These are phyloP conservation scores for Centropyge bicolor DNA, from an alignment of 2,797 vertebrate species.

Conservation along the genomic window DNA sequence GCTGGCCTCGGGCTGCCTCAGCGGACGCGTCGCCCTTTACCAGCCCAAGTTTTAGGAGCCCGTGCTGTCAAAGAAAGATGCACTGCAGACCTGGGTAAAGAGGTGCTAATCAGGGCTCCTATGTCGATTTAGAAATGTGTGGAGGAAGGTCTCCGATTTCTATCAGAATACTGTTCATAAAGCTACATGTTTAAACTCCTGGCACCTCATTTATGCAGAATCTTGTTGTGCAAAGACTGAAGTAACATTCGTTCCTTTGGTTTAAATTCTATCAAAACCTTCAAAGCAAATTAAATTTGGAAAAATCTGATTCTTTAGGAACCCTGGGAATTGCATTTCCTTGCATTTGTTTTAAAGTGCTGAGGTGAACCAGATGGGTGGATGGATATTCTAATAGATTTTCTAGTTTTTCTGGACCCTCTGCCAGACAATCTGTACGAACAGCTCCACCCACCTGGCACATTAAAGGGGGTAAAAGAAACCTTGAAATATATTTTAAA, in stretches of 20 bases:
- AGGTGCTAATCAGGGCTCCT: slow-evolving; percentile 15
- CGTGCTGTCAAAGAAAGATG: neutral
- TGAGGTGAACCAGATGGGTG: neutral
- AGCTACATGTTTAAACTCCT: neutral
- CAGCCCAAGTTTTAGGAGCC: slow-evolving; percentile 96
- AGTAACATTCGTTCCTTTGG: neutral
- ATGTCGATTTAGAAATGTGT: slow-evolving; percentile 5
- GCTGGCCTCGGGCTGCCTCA: slow-evolving; percentile 99
- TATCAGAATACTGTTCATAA: neutral
- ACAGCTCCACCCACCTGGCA: slow-evolving; percentile 18
- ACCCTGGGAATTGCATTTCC: slow-evolving; percentile 5
- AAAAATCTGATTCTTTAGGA: neutral
- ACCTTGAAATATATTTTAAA: neutral
- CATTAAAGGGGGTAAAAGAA: neutral
- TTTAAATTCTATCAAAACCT: slow-evolving; percentile 1
- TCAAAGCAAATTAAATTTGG: neutral
- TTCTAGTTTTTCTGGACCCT: too few species aligned
- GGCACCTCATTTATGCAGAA: slow-evolving; percentile 3
- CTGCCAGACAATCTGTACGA: neutral
- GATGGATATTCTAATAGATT: too few species aligned
- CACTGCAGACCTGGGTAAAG: slow-evolving; percentile 46
- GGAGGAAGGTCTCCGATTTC: neutral
- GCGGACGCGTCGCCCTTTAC: slow-evolving; percentile 96
- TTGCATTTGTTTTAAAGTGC: slow-evolving; percentile 53
- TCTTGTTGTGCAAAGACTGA: neutral